Conservation (phyloP, 2,797 vertebrate species). For the Poecilia velifera region DNA sequence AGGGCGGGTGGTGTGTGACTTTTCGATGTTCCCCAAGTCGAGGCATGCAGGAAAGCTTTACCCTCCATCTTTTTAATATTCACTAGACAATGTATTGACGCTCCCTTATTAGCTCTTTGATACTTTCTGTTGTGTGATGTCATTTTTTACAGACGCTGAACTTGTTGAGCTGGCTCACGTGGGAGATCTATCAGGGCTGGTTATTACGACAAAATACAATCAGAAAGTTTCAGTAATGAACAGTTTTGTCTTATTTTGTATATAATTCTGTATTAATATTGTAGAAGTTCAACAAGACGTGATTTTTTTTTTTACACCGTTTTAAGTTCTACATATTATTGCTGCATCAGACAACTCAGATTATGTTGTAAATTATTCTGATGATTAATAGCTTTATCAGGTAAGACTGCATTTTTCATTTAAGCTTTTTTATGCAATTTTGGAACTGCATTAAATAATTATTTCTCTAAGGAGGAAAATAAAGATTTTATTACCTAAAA, state of each 20-base stretch:
- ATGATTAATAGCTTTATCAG: too few relatives aligned
- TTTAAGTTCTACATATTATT: too few relatives aligned
- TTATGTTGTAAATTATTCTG: too few relatives aligned
- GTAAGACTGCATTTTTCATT: too few relatives aligned
- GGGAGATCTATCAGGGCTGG: neutral
- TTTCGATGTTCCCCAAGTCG: conserved; percentile 29
- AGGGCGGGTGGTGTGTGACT: conserved; percentile 21
- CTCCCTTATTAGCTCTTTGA: conserved; percentile 29
- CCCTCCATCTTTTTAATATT: conserved; percentile 8
- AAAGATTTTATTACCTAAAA: too few relatives aligned
- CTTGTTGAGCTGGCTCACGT: conserved; percentile 30
- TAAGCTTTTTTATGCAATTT: too few relatives aligned
- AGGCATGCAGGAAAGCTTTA: conserved; percentile 34
- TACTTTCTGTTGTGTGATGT: conserved; percentile 11
- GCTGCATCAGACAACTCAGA: too few relatives aligned
- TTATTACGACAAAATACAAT: conserved; percentile 3
- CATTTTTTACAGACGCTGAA: conserved; percentile 14
- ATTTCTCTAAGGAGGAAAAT: too few relatives aligned
- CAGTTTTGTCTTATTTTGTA: neutral
- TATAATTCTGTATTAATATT: neutral
- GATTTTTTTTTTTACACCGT: neutral
- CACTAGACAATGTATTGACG: conserved; percentile 34
- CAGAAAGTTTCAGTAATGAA: neutral
- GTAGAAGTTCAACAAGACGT: neutral
- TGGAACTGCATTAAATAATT: too few relatives aligned